Percentiles rank a stretch among this genome's conserved stretches.
Evolutionary conservation across 2,888 invertebrate genomes (phyloP).

Genomic region (Pelosia muscerda): DNA sequence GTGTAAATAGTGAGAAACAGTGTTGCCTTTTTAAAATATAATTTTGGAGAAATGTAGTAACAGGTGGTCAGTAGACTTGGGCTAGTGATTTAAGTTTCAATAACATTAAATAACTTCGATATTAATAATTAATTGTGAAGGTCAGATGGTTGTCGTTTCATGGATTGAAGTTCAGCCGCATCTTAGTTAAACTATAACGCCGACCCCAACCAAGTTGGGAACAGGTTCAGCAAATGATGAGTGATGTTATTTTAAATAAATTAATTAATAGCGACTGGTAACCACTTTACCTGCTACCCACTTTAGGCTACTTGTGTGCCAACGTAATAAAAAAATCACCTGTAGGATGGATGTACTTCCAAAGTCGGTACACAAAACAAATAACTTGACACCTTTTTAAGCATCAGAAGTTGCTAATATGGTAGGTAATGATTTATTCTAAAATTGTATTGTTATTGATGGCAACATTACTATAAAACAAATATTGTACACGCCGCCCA

Average conservation of each 20-base stretch:
- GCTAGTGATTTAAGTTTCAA: too few relatives aligned
- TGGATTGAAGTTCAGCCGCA: too few relatives aligned
- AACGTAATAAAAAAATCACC: neutral
- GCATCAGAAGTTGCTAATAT: neutral
- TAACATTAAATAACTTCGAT: too few relatives aligned
- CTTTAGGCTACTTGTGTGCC: neutral
- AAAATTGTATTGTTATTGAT: slow-evolving; percentile 21
- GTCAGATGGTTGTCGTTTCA: too few relatives aligned
- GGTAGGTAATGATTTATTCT: slow-evolving; percentile 11
- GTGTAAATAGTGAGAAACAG: neutral
- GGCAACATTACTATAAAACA: slow-evolving; percentile 37
- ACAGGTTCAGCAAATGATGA: too few relatives aligned
- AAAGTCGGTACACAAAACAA: neutral
- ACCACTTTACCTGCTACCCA: neutral
- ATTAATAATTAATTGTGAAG: too few relatives aligned
- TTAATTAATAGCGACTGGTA: too few relatives aligned
- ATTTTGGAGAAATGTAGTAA: neutral
- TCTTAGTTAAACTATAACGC: too few relatives aligned
- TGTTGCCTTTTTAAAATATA: neutral
- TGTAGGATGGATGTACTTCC: neutral
- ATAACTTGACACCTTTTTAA: neutral
- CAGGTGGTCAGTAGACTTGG: neutral
- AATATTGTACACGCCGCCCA: slow-evolving; percentile 47
- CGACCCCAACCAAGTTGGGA: too few relatives aligned
- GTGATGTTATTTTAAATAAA: too few relatives aligned